A percentile compares a stretch with the other conserved stretches of the same genome.
These are phyloP conservation scores for Lamprotornis superbus DNA, from an alignment of 2,113 vertebrate genomes.

Conservation along the genomic window DNA sequence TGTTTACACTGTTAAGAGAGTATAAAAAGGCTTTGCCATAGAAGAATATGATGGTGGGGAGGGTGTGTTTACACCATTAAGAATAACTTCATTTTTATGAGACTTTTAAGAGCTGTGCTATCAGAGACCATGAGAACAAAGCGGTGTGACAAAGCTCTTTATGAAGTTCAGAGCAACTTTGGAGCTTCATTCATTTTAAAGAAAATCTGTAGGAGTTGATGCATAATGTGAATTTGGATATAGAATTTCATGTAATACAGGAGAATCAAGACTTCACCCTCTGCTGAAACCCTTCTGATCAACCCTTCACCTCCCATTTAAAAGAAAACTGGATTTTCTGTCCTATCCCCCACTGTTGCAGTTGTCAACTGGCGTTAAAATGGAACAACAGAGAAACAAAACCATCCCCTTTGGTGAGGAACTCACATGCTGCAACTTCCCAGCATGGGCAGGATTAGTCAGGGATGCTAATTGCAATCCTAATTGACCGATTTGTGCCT, in stretches of 20 bases:
- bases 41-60: neutral
- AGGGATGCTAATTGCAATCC: conserved; percentile 58
- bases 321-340: conserved; percentile 28
- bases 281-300: neutral
- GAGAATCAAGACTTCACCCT: conserved; percentile 1
- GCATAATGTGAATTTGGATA: neutral
- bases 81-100: neutral
- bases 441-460: conserved; percentile 62
- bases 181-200: neutral
- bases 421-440: conserved; percentile 11
- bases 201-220: conserved; percentile 5
- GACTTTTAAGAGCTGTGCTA: neutral
- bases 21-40: neutral
- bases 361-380: neutral
- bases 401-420: conserved; percentile 34
- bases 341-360: neutral
- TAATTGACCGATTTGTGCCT: conserved; percentile 59
- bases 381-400: conserved; percentile 42
- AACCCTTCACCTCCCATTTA: neutral
- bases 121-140: neutral
- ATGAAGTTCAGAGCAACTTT: conserved; percentile 9
- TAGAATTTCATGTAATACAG: neutral
- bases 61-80: neutral
- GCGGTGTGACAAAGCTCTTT: neutral
- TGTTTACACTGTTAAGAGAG: neutral